Evolutionary conservation across 2,113 vertebrate genomes (phyloP), one percentile per base, ranked within the genome.

Genomic region (Tympanuchus pallidicinctus): DNA sequence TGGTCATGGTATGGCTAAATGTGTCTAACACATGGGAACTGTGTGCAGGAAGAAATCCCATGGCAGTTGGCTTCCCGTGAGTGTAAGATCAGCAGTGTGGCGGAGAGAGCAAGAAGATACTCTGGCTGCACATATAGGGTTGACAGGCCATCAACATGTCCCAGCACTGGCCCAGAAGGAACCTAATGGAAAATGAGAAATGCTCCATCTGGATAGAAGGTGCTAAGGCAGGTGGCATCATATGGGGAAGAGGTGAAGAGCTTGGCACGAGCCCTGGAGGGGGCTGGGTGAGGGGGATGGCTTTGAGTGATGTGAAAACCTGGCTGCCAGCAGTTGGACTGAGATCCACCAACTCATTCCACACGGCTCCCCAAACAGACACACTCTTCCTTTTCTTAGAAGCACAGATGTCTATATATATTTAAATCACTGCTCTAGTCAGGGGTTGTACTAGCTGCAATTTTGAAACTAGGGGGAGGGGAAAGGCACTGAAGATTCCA

Each of bases 311-410:
- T 94, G 54, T 66, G 80, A 94, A 96, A 95, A 95, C 90, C 94
- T 90, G 91, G 87, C 85, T 87, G 85, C 91, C 89, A 93, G 91
- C 81, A 91, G 88, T 91, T 95, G 92, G 88, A 90, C 91, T 93
- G 89, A 91, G 87, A 91, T 94, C 77, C 92, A 89, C 89, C 96
- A 94, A 92, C 89, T 94, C 90, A 95, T 94, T 97, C 94, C 74
- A 72, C 79, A 80, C 79, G 88, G 91, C 80, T 94, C 92, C 95
- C 90, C 75, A 96, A 96, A 96, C 93, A 96, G 90, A 89, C 93
- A 89, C 93, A 95, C 85, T 90, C 45, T 90, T 90, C 69, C 86
- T 95, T 93, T 96, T 96, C 89, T 96, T 95, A 96, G 95, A 94
- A 96, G 65, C 94, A 92, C 88, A 94, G 89, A 94, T 96, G 92